These are phyloP conservation scores for Antheraea pernyi DNA, from an alignment of 1,140 invertebrate genomes.

Conservation along the genomic window DNA sequence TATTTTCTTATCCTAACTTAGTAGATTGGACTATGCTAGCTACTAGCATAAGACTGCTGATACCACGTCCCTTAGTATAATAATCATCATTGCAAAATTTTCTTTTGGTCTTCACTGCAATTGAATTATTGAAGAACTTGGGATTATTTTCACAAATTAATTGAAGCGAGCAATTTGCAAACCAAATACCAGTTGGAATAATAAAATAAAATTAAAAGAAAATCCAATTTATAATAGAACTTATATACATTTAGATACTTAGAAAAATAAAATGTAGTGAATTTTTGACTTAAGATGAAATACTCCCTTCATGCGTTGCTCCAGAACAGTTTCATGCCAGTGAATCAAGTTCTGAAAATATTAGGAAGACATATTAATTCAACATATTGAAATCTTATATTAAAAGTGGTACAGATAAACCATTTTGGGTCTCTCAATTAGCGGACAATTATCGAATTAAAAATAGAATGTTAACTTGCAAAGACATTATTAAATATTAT, in stretches of 20 bases:
- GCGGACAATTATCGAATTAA: too few relatives aligned
- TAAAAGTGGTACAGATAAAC: too few relatives aligned
- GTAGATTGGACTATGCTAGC: neutral
- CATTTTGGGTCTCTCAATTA: too few relatives aligned
- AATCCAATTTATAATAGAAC: neutral
- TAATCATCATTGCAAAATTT: neutral
- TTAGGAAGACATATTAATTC: neutral
- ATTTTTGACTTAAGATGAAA: neutral
- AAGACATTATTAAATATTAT: too few relatives aligned
- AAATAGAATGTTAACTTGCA: too few relatives aligned
- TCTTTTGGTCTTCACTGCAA: neutral
- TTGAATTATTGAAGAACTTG: neutral
- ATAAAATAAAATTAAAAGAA: neutral
- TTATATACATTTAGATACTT: neutral
- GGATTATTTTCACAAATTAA: neutral
- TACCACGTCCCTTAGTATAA: neutral
- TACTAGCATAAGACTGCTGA: neutral
- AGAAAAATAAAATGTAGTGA: neutral
- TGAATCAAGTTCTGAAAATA: neutral
- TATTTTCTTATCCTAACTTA: neutral
- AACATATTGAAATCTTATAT: too few relatives aligned
- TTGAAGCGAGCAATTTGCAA: neutral
- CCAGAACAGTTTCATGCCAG: neutral
- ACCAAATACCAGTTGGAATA: neutral
- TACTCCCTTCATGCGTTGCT: neutral